Evolutionary conservation across 1,140 invertebrate genomes (phyloP).

Genomic region (Thaumetopoea pityocampa): DNA sequence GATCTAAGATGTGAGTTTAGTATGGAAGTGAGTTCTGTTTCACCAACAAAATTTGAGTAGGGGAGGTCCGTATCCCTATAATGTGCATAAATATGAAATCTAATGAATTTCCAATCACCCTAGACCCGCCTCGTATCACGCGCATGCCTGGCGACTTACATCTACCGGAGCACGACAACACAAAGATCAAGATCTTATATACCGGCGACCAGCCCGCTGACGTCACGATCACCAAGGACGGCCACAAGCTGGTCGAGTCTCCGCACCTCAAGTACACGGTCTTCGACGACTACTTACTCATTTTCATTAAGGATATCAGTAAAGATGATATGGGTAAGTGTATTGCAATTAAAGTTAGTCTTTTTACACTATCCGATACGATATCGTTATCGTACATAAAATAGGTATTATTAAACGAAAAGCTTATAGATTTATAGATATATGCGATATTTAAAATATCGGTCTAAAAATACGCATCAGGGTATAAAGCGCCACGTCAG

Average conservation of each 20-base stretch:
- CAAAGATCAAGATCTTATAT: conserved; percentile 96
- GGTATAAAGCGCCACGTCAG: no score
- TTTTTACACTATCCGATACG: no score
- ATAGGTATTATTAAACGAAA: no score
- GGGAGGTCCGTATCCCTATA: no score
- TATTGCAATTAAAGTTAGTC: background rate
- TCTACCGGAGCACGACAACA: conserved; percentile 94
- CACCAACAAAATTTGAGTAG: background rate
- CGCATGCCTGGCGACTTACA: conserved; percentile 93
- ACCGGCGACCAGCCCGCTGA: conserved; percentile 94
- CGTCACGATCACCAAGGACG: conserved; percentile 89
- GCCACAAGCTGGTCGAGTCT: conserved; percentile 85
- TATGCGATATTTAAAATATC: no score
- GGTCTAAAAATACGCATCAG: no score
- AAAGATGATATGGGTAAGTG: conserved; percentile 87
- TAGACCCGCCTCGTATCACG: conserved; percentile 94
- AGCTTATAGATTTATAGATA: no score
- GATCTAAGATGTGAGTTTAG: no score
- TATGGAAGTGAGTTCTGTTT: conserved; percentile 79
- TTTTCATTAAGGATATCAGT: conserved; percentile 92
- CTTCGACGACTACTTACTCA: conserved; percentile 97
- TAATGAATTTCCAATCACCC: no score
- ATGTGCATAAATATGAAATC: no score
- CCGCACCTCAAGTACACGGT: conserved; percentile 92
- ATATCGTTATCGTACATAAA: no score